These are phyloP conservation scores for Caenorhabditis afra DNA, from an alignment of 2,888 invertebrate species.

Conservation along the genomic window DNA sequence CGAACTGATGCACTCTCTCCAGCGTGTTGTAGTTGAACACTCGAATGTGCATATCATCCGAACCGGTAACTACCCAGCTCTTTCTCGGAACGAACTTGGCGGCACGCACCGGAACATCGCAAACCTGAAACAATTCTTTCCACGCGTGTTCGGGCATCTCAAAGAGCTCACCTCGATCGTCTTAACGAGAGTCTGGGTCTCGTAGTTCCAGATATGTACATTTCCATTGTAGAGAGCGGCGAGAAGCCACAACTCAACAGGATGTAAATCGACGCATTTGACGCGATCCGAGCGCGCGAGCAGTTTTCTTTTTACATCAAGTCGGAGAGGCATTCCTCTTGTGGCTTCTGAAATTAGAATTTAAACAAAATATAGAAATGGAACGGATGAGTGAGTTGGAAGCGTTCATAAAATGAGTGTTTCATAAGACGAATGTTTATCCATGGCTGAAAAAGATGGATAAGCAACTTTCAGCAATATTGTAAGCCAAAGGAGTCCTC, in stretches of 20 bases:
- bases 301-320: constrained; percentile 98
- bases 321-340: constrained; percentile 87
- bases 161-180: constrained; percentile 83
- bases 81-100: constrained; percentile 97
- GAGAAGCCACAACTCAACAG: constrained; percentile 98
- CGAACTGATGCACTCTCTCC: constrained; percentile 94
- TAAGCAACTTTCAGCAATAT: no score
- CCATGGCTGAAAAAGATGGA: no score
- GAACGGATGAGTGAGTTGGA: background rate
- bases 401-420: no score
- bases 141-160: background rate
- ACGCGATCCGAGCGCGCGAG: constrained; percentile 98
- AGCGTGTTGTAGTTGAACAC: constrained; percentile 99
- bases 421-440: no score
- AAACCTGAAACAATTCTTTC: constrained; percentile 83
- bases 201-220: constrained; percentile 99
- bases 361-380: constrained; percentile 5
- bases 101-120: constrained; percentile 95
- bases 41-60: constrained; percentile 86
- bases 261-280: constrained; percentile 92
- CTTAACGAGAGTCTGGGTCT: constrained; percentile 87
- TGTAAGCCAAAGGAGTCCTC: no score
- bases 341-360: constrained; percentile 7
- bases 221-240: constrained; percentile 98
- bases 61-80: constrained; percentile 98